Base-by-base conservation (phyloP, 2,797 vertebrate species). In the Lateolabrax maculatus region DNA sequence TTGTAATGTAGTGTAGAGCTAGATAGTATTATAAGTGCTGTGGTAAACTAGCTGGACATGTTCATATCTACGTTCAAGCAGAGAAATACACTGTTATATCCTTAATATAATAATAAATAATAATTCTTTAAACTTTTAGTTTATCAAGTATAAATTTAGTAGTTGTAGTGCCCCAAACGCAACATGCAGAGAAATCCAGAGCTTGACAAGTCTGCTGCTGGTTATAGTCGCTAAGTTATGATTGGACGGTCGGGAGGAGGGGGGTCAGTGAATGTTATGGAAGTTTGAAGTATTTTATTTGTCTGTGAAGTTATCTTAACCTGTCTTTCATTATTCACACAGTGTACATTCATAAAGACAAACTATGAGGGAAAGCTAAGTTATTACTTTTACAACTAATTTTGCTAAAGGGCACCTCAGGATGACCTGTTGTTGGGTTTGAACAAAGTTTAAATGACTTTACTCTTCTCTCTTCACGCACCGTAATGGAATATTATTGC, bases 401-500 rank as follows among this genome's bases (percentile, higher is more conserved):
- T 39, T 27, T 41, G 27, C 9, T 4, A 6, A 18, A 23, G 13
- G 12, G 9, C 3, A 27, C 9, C 19, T 61, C 15, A 25, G 5
- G 37, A 21, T 57, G 49, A 71, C 29, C 66, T 52, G 21, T 9
- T 4, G n/a, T 21, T 16, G 29, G 11, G n/a, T 77, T 58, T 53
- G 19, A 31, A 37, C 41, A 19, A 41, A 34, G 52, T 72, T 64
- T 21, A 23, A 65, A 56, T 75, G 2, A 60, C 62, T 58, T 41
- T 10, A 9, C 63, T 31, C 7, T 11, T 29, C 21, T 60, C 13
- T 71, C 49, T 37, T 66, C 15, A 58, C 25, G 36, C 44, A 1
- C 34, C 34, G 18, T 64, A 48, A 68, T 53, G 31, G n/a, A 74
- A 67, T 39, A 53, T 15, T 27, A 37, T 68, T 44, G n/a, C 49